Base-by-base conservation (phyloP, 1,140 invertebrate genomes). In the Rhagoletis pomonella region DNA sequence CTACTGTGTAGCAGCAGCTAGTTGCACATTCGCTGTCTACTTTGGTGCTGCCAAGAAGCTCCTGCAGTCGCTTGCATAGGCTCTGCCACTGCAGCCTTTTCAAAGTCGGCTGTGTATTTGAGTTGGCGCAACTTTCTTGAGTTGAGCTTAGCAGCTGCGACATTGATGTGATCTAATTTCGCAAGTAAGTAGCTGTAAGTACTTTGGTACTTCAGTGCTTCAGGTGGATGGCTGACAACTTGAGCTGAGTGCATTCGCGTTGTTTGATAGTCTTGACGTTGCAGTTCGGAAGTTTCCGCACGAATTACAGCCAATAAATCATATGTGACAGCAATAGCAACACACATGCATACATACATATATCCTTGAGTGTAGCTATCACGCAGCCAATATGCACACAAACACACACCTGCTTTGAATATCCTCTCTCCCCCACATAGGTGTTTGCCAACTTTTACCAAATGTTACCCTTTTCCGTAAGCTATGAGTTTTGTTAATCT, bases 151-250 rank as follows among this genome's bases (percentile, higher is more conserved):
- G 67, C 67, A 73, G 67, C 67, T 73, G 67, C 42, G 73, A 81
- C 73, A 81, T 81, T 81, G 73, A 81, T 81, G 73, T 81, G 73
- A 81, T 81, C 73, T 55, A 81, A 81, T 81, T 81, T 81, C 47
- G n/a, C 73, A 55, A 81, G 17, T 81, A 81, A 81, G 73, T 81
- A 81, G 73, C 73, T 44, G 67, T 73, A 73, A 73, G 67, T 73
- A 73, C 42, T 73, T 73, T 39, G 29, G 39, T 81, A 81, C 73
- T 55, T 81, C 47, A 81, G 47, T 29, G 29, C 29, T 29, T 29
- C 50, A 7, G 50, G 3, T 62, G 9, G n/a, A 62, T 62, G 12
- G 2, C 60, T 58, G 47, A 81, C 73, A 81, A 81, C 47, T 81
- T 81, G 73, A 3, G 47, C 3, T 12, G 55, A 55, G 17, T 67